These are phyloP conservation scores for Saxicola maurus DNA, from an alignment of 2,797 vertebrate species.

Conservation along the genomic window DNA sequence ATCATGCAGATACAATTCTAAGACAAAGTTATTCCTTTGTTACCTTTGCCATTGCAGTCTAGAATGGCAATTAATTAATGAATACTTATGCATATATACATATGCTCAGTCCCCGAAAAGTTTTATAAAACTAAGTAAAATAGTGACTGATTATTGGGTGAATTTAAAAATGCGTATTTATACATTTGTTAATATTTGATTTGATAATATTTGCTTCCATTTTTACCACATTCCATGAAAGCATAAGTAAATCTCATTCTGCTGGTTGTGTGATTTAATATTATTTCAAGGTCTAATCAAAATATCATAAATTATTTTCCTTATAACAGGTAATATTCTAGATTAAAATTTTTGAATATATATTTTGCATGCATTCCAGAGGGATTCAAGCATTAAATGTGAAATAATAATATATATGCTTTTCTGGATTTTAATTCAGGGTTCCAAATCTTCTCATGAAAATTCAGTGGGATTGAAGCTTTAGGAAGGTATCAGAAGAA, in stretches of 20 bases:
- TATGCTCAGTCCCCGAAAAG: background rate
- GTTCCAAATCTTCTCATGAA: background rate
- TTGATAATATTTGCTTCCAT: background rate
- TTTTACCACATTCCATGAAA: background rate
- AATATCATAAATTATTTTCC: background rate
- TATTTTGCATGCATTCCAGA: background rate
- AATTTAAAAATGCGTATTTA: background rate
- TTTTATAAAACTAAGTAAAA: background rate
- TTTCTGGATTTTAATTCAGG: background rate
- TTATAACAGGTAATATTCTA: background rate
- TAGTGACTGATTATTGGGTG: background rate
- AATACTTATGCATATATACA: background rate
- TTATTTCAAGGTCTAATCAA: background rate
- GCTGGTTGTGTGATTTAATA: background rate
- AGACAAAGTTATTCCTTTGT: background rate
- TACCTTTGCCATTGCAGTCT: background rate
- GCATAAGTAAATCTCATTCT: rapidly evolving
- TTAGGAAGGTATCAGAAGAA: background rate
- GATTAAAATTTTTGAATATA: background rate
- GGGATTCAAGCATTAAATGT: background rate
- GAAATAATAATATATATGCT: background rate
- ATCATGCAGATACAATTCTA: background rate
- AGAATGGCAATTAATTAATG: background rate
- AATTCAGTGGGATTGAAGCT: background rate
- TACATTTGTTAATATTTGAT: too few relatives aligned